These are phyloP conservation scores for Andrena cerasifolii DNA, from an alignment of 1,140 invertebrate genomes.

Conservation along the genomic window DNA sequence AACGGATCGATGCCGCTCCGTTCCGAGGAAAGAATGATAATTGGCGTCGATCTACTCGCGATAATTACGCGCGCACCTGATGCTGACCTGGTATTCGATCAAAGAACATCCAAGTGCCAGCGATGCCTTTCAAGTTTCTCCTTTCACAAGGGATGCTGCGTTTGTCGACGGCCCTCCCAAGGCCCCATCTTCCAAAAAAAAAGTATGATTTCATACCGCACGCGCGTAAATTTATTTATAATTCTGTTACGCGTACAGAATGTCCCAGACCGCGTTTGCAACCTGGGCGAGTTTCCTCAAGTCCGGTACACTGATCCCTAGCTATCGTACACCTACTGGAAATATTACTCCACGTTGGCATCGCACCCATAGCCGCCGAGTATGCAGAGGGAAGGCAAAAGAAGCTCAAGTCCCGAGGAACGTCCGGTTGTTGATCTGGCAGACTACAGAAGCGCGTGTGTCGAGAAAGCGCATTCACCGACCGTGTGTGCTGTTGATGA, in stretches of 20 bases:
- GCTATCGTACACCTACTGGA: neutral
- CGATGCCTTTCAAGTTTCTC: too few relatives aligned
- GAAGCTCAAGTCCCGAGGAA: conserved; percentile 41
- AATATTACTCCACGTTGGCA: neutral
- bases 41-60: neutral
- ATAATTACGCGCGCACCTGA: neutral
- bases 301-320: too few relatives aligned
- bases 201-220: too few relatives aligned
- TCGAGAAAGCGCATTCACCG: conserved; percentile 43
- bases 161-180: too few relatives aligned
- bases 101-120: too few relatives aligned
- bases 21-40: neutral
- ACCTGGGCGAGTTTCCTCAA: too few relatives aligned
- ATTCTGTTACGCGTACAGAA: too few relatives aligned
- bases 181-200: too few relatives aligned
- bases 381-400: conserved; percentile 50
- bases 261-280: too few relatives aligned
- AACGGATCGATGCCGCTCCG: neutral
- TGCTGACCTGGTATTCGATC: neutral
- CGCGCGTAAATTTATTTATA: too few relatives aligned
- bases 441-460: conserved; percentile 47
- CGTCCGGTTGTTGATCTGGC: conserved; percentile 62
- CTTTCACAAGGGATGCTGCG: too few relatives aligned
- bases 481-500: conserved; percentile 41
- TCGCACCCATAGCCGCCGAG: neutral